These are phyloP conservation scores for Pomacea canaliculata DNA, from an alignment of 2,888 invertebrate genomes.

Conservation along the genomic window DNA sequence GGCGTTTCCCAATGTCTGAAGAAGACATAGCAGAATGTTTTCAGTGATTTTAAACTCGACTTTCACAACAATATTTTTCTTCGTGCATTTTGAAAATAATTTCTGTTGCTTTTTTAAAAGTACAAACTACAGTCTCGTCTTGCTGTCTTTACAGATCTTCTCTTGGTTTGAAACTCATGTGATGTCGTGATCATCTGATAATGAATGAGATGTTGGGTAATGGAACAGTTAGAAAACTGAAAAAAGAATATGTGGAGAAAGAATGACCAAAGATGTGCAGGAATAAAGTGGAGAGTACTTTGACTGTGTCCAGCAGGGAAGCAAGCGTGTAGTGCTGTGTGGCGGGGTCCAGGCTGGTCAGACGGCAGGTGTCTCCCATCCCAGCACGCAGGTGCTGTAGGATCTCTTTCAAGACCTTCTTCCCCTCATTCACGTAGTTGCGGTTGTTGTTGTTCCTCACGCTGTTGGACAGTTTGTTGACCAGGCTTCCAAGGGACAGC, in stretches of 20 bases:
- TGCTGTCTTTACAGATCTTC: no score
- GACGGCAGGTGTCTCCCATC: slow-evolving; percentile 25
- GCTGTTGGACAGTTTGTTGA: slow-evolving; percentile 15
- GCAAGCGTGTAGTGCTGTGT: not conserved
- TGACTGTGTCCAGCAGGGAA: slow-evolving; percentile 7
- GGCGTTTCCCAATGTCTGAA: slow-evolving; percentile 32
- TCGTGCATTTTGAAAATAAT: not conserved
- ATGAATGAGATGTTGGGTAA: no score
- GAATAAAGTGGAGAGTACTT: not conserved
- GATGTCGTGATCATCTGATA: no score
- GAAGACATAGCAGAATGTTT: not conserved
- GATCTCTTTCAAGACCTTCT: slow-evolving; percentile 2
- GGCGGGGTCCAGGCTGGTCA: not conserved
- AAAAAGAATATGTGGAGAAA: no score
- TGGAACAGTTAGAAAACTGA: no score
- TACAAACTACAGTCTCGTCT: not conserved
- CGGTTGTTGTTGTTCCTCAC: not conserved
- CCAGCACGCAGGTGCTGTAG: slow-evolving; percentile 9
- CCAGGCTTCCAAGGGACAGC: slow-evolving; percentile 41
- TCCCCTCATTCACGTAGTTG: slow-evolving; percentile 11
- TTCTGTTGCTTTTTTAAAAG: not conserved
- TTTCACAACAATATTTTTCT: not conserved
- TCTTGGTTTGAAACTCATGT: no score
- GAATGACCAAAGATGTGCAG: no score
- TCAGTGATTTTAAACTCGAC: no score